Evolutionary conservation across 2,888 invertebrate genomes (phyloP).

Genomic region (Abrostola tripartita): DNA sequence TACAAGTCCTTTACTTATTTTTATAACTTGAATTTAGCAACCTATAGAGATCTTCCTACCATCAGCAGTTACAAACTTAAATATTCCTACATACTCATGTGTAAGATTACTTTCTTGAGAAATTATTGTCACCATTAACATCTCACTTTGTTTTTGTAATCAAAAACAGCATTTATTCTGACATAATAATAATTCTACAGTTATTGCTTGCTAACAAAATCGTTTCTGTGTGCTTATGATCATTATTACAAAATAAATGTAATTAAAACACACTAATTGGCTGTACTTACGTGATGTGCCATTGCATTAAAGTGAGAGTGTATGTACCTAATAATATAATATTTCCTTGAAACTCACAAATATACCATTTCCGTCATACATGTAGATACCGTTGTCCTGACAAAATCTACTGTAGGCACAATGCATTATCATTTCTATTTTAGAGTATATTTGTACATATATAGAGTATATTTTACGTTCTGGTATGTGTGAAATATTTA

Average conservation of each 20-base stretch:
- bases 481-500: too few species aligned
- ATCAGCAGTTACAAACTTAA: conserved; percentile 13
- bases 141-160: conserved; percentile 15
- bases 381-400: conserved; percentile 7
- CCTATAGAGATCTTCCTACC: conserved; percentile 14
- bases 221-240: conserved; percentile 3
- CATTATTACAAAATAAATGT: conserved; percentile 9
- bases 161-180: conserved; percentile 21
- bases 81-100: conserved; percentile 19
- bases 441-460: too few species aligned
- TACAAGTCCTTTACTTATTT: conserved; percentile 2
- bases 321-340: conserved; percentile 8
- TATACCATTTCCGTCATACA: conserved; percentile 15
- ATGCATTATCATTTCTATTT: too few species aligned
- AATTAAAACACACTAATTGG: conserved; percentile 8
- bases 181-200: conserved; percentile 8
- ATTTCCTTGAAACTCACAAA: conserved; percentile 12
- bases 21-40: conserved; percentile 14
- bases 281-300: conserved; percentile 24
- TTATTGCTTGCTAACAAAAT: conserved; percentile 29
- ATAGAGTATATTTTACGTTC: too few species aligned
- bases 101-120: conserved; percentile 36
- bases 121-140: conserved; percentile 51
- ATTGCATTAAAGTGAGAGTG: conserved; percentile 39
- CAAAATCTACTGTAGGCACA: too few species aligned